Base-by-base conservation (phyloP, 1,140 invertebrate species). In the Tetragnatha versicolor region DNA sequence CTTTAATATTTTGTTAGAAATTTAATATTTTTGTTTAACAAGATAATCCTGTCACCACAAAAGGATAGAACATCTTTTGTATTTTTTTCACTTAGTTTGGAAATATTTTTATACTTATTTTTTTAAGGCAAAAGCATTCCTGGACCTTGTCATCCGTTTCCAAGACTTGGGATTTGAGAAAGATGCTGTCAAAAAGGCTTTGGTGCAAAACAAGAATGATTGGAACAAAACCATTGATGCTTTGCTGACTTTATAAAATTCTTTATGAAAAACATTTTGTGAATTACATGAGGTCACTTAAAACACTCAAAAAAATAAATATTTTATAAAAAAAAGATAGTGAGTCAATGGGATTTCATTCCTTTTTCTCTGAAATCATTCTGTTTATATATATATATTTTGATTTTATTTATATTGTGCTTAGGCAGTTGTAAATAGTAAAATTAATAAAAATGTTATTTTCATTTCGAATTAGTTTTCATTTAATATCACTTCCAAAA, bases 161-260 rank as follows among this genome's bases (percentile, higher is more conserved):
- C 89, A 91, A 85, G 92, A 93, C 84, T 88, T 96, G 45, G 94
- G 94, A 25, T 96, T 96, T 85, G 86, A 91, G 0, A 92, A 94
- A 87, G 89, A 90, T 33, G 88, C 90, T 82, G 92, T 93, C 20
- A 91, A 90, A 1, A 88, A 89, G 70, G 94, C 93, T 37, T 87
- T 96, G 27, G 84, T 92, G 10, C 90, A 91, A 83, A 91, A 91
- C 83, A 89, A 94, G 84, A 92, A 93, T 83, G 92, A 95, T 87
- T 89, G 91, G 82, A 94, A 96, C 83, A 94, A 93, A 87, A 93
- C 93, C 35, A 87, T 96, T 81, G 94, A 96, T 86, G 49, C 77
- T 42, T 68, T 82, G 20, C 51, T 82, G 20, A 20, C 58, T 17
- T 79, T 22, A 79, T 61, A 55, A 29, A 29, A 70, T 70, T 70